Evolutionary conservation across 2,113 vertebrate genomes (phyloP).

Genomic region (Neotragus moschatus): DNA sequence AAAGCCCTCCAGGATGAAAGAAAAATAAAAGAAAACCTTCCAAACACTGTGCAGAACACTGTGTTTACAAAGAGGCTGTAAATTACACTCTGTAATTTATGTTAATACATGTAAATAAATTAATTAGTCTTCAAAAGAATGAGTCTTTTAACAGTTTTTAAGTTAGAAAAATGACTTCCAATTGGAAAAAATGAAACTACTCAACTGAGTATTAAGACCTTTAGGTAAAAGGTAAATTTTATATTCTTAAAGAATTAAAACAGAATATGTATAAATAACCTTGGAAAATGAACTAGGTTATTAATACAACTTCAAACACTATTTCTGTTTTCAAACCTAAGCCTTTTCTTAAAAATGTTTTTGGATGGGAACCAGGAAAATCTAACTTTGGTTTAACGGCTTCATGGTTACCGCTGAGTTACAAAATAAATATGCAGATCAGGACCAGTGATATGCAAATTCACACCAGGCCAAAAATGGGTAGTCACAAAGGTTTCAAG

Average conservation of each 20-base stretch:
- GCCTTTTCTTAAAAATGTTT: constrained; percentile 27
- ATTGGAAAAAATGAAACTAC: neutral
- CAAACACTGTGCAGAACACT: neutral
- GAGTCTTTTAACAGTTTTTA: constrained; percentile 20
- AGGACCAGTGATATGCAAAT: constrained; percentile 30
- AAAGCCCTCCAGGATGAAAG: constrained; percentile 18
- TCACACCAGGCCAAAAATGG: constrained; percentile 8
- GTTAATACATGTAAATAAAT: constrained; percentile 54
- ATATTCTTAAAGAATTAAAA: constrained; percentile 13
- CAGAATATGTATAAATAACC: constrained; percentile 26
- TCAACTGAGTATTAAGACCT: constrained; percentile 18
- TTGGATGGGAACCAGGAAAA: constrained; percentile 20
- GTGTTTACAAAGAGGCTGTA: constrained; percentile 45
- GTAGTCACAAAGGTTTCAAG: constrained; percentile 26
- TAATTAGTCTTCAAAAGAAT: constrained; percentile 42
- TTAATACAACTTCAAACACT: constrained; percentile 30
- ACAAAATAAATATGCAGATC: constrained; percentile 52
- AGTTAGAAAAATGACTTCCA: constrained; percentile 31
- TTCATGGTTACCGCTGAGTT: constrained; percentile 31
- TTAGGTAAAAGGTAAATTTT: constrained; percentile 35
- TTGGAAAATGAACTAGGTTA: neutral
- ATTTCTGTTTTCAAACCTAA: constrained; percentile 35
- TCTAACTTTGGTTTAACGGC: neutral
- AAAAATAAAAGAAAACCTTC: constrained; percentile 42
- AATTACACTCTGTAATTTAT: constrained; percentile 54